These are phyloP conservation scores for Xenentodon cancila DNA, from an alignment of 2,797 vertebrate genomes.

Conservation along the genomic window DNA sequence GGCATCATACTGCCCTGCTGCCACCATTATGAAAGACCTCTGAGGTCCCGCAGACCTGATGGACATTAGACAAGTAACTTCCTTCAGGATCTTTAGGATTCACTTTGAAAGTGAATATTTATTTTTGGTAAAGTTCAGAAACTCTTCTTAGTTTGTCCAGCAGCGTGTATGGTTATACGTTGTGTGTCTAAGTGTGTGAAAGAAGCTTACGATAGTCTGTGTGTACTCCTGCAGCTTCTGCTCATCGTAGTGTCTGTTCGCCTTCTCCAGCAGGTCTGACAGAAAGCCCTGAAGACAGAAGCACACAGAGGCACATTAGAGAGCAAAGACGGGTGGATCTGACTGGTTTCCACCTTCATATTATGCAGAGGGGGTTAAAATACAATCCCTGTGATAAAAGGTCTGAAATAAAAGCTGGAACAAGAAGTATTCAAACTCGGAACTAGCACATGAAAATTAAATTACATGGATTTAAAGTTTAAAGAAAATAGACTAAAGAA, in stretches of 20 bases:
- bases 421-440: neutral
- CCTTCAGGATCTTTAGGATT: neutral
- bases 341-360: neutral
- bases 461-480: too few species aligned
- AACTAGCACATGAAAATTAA: too few species aligned
- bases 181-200: neutral
- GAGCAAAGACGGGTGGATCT: neutral
- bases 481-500: neutral
- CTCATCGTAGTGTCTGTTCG: slow-evolving; percentile 93
- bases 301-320: slow-evolving; percentile 1
- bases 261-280: slow-evolving; percentile 94
- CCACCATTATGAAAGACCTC: slow-evolving; percentile 27
- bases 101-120: neutral
- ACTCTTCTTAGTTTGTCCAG: too few species aligned
- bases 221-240: slow-evolving; percentile 96
- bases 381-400: neutral
- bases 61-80: slow-evolving; percentile 1
- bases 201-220: slow-evolving; percentile 91
- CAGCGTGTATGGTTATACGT: neutral
- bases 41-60: slow-evolving; percentile 15
- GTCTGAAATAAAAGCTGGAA: neutral
- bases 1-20: slow-evolving; percentile 22
- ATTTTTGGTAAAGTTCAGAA: neutral
- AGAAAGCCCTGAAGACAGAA: slow-evolving; percentile 89
- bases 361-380: neutral